phyloP scores from a whole-genome alignment of 2,888 invertebrate species.

The Hedya salicella region DNA sequence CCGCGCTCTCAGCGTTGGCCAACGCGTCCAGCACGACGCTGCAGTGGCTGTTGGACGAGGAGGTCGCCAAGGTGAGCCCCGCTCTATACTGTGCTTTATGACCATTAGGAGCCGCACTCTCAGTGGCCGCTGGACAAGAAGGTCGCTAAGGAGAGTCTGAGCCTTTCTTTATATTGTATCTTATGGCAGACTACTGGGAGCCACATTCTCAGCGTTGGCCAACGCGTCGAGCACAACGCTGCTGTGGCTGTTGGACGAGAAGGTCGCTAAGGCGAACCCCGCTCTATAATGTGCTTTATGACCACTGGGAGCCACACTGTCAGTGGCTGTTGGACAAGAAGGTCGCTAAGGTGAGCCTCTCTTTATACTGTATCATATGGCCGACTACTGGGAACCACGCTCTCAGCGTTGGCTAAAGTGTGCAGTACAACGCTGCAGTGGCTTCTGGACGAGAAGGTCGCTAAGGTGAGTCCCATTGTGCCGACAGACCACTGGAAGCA shows the following conservation, averaged over 20 bases:
- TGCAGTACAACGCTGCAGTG: constrained; percentile 87
- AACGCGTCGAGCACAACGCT: constrained; percentile 86
- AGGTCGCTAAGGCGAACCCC: constrained; percentile 87
- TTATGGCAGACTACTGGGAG: constrained; percentile 97
- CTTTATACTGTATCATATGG: no score
- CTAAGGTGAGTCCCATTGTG: constrained; percentile 77
- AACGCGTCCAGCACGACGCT: constrained; percentile 86
- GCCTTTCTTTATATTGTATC: no score
- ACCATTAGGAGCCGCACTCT: not conserved
- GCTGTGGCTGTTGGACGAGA: constrained; percentile 91
- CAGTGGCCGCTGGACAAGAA: no score
- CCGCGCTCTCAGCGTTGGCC: constrained; percentile 83
- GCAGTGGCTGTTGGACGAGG: constrained; percentile 91
- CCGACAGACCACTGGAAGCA: not conserved
- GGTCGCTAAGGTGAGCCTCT: no score
- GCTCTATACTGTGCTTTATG: not conserved
- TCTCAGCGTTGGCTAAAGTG: constrained; percentile 86
- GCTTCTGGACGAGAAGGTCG: constrained; percentile 91
- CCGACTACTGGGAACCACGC: constrained; percentile 91
- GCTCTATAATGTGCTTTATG: not conserved
- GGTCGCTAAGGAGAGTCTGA: no score
- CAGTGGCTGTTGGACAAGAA: no score
- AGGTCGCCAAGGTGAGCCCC: constrained; percentile 87
- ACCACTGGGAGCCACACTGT: not conserved
- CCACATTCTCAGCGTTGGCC: constrained; percentile 83